A percentile compares a stretch with the other conserved stretches of the same genome.
Evolutionary conservation across 2,888 invertebrate species (phyloP).

Genomic region (Stictocephala bisonia): DNA sequence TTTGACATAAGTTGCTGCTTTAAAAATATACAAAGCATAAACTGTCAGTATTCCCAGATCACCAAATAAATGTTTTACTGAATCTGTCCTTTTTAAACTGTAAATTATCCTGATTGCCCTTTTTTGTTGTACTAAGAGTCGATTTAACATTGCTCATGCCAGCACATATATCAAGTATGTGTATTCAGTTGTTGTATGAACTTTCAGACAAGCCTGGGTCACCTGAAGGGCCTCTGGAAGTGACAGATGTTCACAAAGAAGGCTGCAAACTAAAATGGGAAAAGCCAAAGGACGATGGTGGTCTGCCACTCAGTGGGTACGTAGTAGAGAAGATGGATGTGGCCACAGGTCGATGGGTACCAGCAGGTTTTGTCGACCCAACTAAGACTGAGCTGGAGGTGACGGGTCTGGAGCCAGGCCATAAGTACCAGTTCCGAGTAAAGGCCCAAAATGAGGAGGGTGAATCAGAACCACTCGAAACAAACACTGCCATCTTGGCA

Average conservation of each 20-base stretch:
- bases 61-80: no score
- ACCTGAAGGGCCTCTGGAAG: conserved; percentile 93
- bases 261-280: conserved; percentile 95
- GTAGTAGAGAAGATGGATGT: conserved; percentile 95
- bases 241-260: conserved; percentile 90
- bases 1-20: no score
- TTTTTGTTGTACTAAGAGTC: no score
- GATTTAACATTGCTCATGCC: no score
- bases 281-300: conserved; percentile 96
- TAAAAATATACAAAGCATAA: no score
- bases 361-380: conserved; percentile 85
- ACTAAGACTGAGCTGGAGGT: conserved; percentile 85
- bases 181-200: no score
- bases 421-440: conserved; percentile 97
- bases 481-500: conserved; percentile 88
- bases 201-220: conserved; percentile 81
- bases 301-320: conserved; percentile 89
- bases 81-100: no score
- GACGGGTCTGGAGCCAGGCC: conserved; percentile 92
- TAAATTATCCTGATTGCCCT: no score
- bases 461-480: conserved; percentile 94
- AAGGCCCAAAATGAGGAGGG: conserved; percentile 98
- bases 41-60: no score
- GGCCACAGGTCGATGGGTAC: conserved; percentile 87
- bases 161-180: no score